phyloP scores from a whole-genome alignment of 2,888 invertebrate genomes.

The Calameuta pallipes region DNA sequence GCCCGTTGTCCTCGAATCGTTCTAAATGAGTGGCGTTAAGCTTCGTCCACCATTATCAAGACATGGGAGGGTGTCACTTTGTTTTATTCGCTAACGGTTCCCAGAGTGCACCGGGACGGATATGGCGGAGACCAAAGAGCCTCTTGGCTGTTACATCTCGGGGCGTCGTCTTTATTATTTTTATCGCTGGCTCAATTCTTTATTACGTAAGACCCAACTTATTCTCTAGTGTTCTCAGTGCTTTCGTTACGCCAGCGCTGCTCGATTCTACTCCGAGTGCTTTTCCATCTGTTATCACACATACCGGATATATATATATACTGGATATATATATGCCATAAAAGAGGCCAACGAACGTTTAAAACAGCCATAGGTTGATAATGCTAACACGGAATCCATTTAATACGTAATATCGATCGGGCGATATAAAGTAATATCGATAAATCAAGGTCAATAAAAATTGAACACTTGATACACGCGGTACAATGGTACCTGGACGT shows the following conservation, averaged over 20 bases:
- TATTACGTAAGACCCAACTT: too few relatives aligned
- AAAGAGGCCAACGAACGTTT: background rate
- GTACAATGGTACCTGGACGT: background rate
- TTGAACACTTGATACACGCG: background rate
- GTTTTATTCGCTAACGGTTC: background rate
- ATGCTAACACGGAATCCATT: background rate
- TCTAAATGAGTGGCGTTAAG: background rate
- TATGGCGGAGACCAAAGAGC: slow-evolving; percentile 22
- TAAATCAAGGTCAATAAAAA: background rate
- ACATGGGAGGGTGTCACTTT: background rate
- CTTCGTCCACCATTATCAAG: background rate
- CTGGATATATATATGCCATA: too few relatives aligned
- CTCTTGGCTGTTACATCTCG: slow-evolving; percentile 6
- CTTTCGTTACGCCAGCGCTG: background rate
- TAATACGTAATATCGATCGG: background rate
- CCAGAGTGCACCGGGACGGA: background rate
- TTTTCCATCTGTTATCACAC: background rate
- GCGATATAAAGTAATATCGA: background rate
- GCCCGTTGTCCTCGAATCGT: background rate
- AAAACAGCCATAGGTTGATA: background rate
- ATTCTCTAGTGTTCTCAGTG: background rate
- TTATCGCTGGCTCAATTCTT: slow-evolving; percentile 25
- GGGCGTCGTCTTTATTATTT: slow-evolving; percentile 36
- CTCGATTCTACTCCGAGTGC: background rate
- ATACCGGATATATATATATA: background rate